These are phyloP conservation scores for Stratiomys singularior DNA, from an alignment of 2,888 invertebrate genomes.

Conservation along the genomic window DNA sequence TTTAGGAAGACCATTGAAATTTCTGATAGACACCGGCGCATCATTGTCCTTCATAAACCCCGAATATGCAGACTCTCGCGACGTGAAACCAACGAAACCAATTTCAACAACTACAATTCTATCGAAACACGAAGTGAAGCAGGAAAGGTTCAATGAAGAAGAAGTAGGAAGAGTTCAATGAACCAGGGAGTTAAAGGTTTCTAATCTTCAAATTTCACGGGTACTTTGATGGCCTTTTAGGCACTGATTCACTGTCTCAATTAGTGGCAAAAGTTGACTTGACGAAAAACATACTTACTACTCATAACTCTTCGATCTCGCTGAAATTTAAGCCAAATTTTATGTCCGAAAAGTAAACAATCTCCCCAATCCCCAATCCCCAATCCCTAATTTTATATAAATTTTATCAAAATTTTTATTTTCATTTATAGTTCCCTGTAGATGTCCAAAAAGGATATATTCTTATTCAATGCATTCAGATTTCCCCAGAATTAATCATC, in stretches of 20 bases:
- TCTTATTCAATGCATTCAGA: conserved; percentile 17
- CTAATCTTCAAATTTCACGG: not conserved
- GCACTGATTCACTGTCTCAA: conserved; percentile 1
- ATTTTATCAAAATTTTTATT: no score
- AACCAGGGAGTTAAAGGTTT: not conserved
- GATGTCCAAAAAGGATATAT: conserved; percentile 40
- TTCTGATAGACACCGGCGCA: no score
- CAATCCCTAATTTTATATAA: conserved; percentile 29
- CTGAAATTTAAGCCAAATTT: conserved; percentile 41
- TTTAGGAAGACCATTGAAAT: conserved; percentile 48
- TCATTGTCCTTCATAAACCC: no score
- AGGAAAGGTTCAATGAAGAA: not conserved
- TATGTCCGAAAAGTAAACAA: conserved; percentile 35
- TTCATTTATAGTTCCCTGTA: conserved; percentile 14
- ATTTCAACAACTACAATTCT: conserved; percentile 5
- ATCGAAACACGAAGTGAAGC: not conserved
- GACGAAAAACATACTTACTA: conserved; percentile 7
- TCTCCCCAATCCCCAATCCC: conserved; percentile 28
- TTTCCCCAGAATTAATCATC: conserved; percentile 17
- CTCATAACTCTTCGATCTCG: conserved; percentile 22
- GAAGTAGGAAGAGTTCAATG: not conserved
- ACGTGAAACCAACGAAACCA: conserved; percentile 13
- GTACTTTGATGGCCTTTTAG: conserved; percentile 5
- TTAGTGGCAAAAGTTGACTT: conserved; percentile 22
- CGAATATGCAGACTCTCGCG: conserved; percentile 2